Evolutionary conservation across 2,888 invertebrate genomes (phyloP), one percentile per base, ranked within the genome.

Genomic region (Cephus rjabovi): DNA sequence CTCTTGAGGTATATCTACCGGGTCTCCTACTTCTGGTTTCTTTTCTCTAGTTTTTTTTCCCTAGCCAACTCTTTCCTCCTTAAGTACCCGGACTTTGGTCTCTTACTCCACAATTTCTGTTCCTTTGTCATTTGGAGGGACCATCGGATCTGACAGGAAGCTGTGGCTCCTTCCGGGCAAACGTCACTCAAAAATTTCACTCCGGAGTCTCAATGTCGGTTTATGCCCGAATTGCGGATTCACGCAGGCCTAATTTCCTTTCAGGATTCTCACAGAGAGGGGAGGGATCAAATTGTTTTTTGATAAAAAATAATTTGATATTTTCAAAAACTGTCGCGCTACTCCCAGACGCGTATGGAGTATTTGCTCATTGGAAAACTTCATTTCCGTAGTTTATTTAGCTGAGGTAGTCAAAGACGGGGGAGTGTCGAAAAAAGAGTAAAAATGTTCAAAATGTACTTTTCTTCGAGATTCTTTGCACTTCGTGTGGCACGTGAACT

Each of bases 181-280:
- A 89, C 86, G 88, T 85, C 83, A 81, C 85, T 88, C 82, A 83
- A 80, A 82, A 82, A 87, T 86, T 86, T 86, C 86, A 71, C 11
- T 4, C 12, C n/a, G 9, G 6, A 12, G 9, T 71, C 23, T 23
- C 40, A 23, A 56, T 15, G 40, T 78, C 84, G 83, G 87, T 89
- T 87, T 86, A 86, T 83, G 83, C 81, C 84, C 85, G 87, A 89
- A 88, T 88, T 86, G 84, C 83, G 87, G 85, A 88, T 88, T 87
- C 87, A 84, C 86, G 85, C 83, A 85, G 84, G 83, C 9, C 83
- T 86, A 86, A 89, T 88, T 86, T 85, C 79, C 78, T 83, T 78
- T 15, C 0, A 23, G 40, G 23, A 15, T 23, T 2, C 2, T 56
- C 40, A 9, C 40, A 23, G 23, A 56, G 40, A 15, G 15, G 15